Conservation (phyloP, 2,113 vertebrate genomes). For the Anhinga rufa region DNA sequence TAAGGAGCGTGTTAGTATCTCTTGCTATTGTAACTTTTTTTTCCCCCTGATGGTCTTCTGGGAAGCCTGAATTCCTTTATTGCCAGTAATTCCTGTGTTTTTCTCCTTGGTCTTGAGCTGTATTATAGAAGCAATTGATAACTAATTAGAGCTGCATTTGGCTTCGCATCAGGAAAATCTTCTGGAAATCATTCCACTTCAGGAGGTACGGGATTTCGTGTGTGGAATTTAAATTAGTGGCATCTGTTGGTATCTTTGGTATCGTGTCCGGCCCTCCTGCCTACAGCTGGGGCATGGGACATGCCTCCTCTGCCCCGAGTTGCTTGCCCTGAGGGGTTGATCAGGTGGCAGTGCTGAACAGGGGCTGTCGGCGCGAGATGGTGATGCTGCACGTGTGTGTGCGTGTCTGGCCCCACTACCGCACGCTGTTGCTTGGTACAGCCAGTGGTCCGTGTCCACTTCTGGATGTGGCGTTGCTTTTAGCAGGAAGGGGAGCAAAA, state of each 20-base stretch:
- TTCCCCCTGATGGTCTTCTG: not conserved
- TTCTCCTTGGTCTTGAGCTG: not conserved
- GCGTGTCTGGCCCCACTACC: accelerated
- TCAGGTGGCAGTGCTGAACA: not conserved
- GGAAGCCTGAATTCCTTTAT: not conserved
- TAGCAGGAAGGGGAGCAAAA: not conserved
- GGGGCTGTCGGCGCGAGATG: not conserved
- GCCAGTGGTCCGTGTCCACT: accelerated
- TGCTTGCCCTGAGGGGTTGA: not conserved
- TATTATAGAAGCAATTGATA: not conserved
- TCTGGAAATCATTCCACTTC: not conserved
- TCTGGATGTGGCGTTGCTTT: not conserved
- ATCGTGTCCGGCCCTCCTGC: not conserved
- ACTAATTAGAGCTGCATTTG: not conserved
- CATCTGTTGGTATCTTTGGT: not conserved
- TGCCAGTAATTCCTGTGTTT: not conserved
- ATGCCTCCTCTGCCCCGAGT: not conserved
- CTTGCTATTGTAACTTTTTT: not conserved
- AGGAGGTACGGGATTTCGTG: not conserved
- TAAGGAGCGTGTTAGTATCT: not conserved
- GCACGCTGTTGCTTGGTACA: accelerated
- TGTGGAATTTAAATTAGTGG: not conserved
- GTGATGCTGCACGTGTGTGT: not conserved
- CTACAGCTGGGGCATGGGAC: not conserved
- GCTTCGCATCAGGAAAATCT: not conserved